Percentiles rank a stretch among this genome's conserved stretches.
phyloP scores from a whole-genome alignment of 2,888 invertebrate species.

The Diadegma fenestrale region DNA sequence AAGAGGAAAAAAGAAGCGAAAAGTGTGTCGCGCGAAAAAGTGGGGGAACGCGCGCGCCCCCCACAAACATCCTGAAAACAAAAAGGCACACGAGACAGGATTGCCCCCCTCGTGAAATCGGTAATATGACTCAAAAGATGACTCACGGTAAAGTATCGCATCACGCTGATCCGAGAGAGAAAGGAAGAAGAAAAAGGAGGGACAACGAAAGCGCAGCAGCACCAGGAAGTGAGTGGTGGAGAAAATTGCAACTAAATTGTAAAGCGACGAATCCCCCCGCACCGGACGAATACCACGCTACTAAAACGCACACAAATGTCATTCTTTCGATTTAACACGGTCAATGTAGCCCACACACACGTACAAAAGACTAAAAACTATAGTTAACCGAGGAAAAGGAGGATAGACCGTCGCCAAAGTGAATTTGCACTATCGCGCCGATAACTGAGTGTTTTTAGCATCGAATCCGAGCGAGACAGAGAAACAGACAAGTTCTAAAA shows the following conservation, averaged over 20 bases:
- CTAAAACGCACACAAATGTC: slow-evolving; percentile 1
- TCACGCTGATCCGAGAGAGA: neutral
- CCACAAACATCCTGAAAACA: neutral
- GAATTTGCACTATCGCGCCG: neutral
- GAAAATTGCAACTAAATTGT: neutral
- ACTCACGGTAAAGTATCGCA: slow-evolving; percentile 1
- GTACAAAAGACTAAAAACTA: neutral
- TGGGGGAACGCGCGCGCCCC: neutral
- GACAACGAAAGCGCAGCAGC: neutral
- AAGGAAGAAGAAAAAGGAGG: neutral
- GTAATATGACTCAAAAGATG: slow-evolving; percentile 10
- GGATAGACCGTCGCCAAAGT: slow-evolving; percentile 2
- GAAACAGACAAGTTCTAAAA: neutral
- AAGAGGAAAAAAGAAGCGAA: neutral
- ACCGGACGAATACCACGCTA: neutral
- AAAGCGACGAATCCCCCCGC: neutral
- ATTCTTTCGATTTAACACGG: neutral
- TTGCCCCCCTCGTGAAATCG: neutral
- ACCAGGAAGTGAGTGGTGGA: neutral
- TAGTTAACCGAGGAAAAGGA: neutral
- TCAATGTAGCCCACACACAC: neutral
- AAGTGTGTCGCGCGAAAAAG: neutral
- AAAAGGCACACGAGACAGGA: neutral
- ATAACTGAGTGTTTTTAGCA: slow-evolving; percentile 3
- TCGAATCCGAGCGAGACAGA: neutral